Base-by-base conservation (phyloP, 2,113 vertebrate species). In the Oceanodroma tethys region DNA sequence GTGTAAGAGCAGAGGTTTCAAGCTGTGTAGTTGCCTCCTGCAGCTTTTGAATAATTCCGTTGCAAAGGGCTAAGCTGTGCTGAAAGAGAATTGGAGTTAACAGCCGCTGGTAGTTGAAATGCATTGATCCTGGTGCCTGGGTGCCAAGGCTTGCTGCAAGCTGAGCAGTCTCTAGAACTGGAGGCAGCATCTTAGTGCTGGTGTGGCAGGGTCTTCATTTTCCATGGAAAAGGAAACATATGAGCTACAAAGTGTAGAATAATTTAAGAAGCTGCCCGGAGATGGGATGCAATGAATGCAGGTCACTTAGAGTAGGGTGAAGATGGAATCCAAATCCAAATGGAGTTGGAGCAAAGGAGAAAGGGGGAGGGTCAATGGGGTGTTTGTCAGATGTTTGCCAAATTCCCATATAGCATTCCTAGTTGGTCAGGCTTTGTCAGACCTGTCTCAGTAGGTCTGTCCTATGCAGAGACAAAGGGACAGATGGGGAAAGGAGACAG, bases 401-500 rank as follows among this genome's bases (percentile, higher is more conserved):
- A 9, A 58, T 71, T 59, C 17, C 27, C 1, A 0, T 32, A 2
- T 8, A 29, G 36, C 9, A 2, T 85, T 86, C 30, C 40, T 63
- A 7, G 2, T 25, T 76, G 36, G 55, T 18, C 60, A 60, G 66
- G 32, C 42, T 86, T 80, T 67, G 82, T 71, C 52, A 75, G 23
- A 34, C 4, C 0, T 29, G 32, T 65, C 43, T 58, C 11, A 4
- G 36, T 45, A 45, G 45, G 48, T 78, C 36, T 83, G 74, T 65
- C n/a, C 29, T 58, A 72, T 25, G 9, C 50, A 34, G 89, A 81
- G 81, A 85, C 3, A 2, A 74, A 93, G 94, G 96, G 94, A 92
- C 83, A 70, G 93, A n/a, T 81, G 59, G 27, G 40, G 72, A 70
- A 96, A 97, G 95, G 93, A 97, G 97, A 83, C 38, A 38, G 22